Percentiles rank a stretch among this genome's conserved stretches.
Evolutionary conservation across 2,888 invertebrate genomes (phyloP).

Genomic region (Holacanthella duospinosa): DNA sequence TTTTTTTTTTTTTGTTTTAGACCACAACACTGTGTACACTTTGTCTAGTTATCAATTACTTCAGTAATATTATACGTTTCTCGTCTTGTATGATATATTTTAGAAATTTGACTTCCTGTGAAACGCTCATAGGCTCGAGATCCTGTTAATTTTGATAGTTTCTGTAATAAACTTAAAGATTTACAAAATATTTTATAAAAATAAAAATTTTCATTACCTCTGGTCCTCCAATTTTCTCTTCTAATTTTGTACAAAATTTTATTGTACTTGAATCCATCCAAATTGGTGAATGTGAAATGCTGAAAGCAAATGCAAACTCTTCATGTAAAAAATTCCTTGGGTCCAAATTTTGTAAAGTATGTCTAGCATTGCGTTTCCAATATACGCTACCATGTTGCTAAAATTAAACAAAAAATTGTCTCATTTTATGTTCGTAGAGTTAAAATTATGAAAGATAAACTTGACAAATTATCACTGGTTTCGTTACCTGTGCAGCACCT

Average conservation of each 20-base stretch:
- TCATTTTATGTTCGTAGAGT: conserved; percentile 8
- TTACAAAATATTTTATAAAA: background rate
- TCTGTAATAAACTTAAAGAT: conserved; percentile 46
- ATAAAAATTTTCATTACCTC: conserved; percentile 45
- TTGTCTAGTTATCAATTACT: conserved; percentile 42
- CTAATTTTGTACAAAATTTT: conserved; percentile 63
- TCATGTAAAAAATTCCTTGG: conserved; percentile 68
- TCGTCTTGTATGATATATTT: conserved; percentile 61
- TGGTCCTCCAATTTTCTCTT: conserved; percentile 68
- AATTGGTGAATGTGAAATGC: conserved; percentile 69
- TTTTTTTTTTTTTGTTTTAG: background rate
- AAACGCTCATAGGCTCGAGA: conserved; percentile 81
- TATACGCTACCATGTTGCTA: conserved; percentile 97
- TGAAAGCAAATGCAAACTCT: conserved; percentile 70
- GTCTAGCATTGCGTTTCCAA: conserved; percentile 70
- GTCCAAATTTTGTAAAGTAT: conserved; percentile 55
- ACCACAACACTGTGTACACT: background rate
- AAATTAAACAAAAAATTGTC: conserved; percentile 25
- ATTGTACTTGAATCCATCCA: conserved; percentile 93
- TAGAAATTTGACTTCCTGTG: conserved; percentile 87
- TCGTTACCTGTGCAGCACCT: conserved; percentile 78
- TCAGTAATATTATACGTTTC: conserved; percentile 65
- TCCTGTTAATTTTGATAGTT: conserved; percentile 68
- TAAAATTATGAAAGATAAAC: conserved; percentile 3
- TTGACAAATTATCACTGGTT: no score